Base-by-base conservation (phyloP, 2,797 vertebrate species). In the Rhincodon typus region DNA sequence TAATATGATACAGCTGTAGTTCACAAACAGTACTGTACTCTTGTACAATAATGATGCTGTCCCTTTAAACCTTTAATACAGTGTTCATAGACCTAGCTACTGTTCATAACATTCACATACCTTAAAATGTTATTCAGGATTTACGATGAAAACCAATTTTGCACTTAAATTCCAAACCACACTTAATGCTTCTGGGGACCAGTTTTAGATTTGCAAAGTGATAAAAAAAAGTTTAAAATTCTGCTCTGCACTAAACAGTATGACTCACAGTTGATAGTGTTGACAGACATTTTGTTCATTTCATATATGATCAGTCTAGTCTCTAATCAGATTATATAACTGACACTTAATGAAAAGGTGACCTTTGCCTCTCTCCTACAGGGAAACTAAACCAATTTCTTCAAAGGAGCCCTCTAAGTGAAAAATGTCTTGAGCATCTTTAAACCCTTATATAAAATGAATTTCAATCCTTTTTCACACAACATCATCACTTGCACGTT, bases 51-150 rank as follows among this genome's bases (percentile, higher is more conserved):
- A 96, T 96, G 96, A 97, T 27, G 96, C 96, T 96, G 97, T 97
- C 97, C 97, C 96, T 98, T 97, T 97, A 96, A 97, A 96, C 96
- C 96, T 96, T 97, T 97, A 77, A 96, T 97, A 96, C 96, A 97
- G 96, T 96, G 96, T 96, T 96, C 96, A 91, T 96, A 96, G 96
- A 96, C 72, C 57, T 53, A 95, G 87, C 95, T 95, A 95, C 69
- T 88, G 42, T 95, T 95, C 46, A 94, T 94, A 30, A 53, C 46
- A 72, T 94, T 74, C 70, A 77, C 69, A 95, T 74, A 95, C 70
- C 70, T 74, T 53, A 69, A 93, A 67, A 42, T n/a, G 34, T 67
- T 69, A 66, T 69, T 74, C 50, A 77, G 46, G 94, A 72, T 53
- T 95, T 77, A 72, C 69, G 69, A 93, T 95, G 69, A 50, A 72